These are phyloP conservation scores for Electrophaes corylata DNA, from an alignment of 2,888 invertebrate species.

Conservation along the genomic window DNA sequence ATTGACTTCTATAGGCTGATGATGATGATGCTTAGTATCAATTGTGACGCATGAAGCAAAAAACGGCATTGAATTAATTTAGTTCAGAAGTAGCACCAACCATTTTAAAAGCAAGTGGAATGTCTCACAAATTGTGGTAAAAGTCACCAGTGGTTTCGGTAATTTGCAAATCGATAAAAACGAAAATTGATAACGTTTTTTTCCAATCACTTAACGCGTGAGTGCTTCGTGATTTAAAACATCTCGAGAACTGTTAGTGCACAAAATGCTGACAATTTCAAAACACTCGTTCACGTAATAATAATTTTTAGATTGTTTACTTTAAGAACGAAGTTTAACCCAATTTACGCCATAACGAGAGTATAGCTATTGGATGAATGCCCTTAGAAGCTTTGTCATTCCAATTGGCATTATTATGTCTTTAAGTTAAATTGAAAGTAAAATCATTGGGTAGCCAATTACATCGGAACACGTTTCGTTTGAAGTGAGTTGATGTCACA, in stretches of 20 bases:
- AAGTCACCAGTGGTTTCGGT: conserved; percentile 63
- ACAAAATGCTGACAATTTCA: conserved; percentile 36
- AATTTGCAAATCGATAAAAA: conserved; percentile 71
- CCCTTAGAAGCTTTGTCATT: conserved; percentile 37
- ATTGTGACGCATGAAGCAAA: no score
- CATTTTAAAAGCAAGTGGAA: conserved; percentile 13
- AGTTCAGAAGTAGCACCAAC: neutral
- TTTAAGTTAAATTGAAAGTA: conserved; percentile 31
- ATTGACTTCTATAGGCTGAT: no score
- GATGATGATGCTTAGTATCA: no score
- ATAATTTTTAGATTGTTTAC: conserved; percentile 48
- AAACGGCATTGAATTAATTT: no score
- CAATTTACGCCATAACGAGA: conserved; percentile 25
- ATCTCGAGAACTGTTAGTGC: conserved; percentile 51
- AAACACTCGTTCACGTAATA: conserved; percentile 50
- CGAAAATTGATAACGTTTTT: conserved; percentile 59
- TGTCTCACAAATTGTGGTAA: conserved; percentile 69
- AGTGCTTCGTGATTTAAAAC: conserved; percentile 73
- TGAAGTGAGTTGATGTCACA: conserved; percentile 40
- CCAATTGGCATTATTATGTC: conserved; percentile 21
- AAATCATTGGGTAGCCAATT: conserved; percentile 39
- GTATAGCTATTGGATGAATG: conserved; percentile 31
- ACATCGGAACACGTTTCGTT: conserved; percentile 36
- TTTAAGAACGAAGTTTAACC: conserved; percentile 41
- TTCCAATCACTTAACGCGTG: conserved; percentile 72